Evolutionary conservation across 2,113 vertebrate species (phyloP), one percentile per base, ranked within the genome.

Genomic region (Dromas ardeola): DNA sequence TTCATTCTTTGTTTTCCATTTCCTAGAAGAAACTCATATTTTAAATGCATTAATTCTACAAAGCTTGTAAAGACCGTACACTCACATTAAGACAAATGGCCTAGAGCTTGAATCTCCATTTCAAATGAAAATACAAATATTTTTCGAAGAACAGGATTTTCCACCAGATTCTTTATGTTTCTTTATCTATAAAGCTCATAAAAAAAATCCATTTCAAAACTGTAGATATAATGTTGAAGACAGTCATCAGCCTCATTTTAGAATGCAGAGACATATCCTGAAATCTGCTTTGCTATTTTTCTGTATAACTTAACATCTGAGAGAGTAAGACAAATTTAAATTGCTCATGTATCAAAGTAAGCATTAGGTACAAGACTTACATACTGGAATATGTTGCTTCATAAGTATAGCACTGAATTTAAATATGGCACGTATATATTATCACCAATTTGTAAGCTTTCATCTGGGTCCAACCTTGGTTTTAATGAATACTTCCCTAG

Each of bases 91-190:
- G 86, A 97, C 53, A 95, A 97, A 96, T 93, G 93, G 81, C 93
- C 92, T 94, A 53, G 42, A 96, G 90, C 50, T 32, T 82, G 52
- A 95, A 94, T 88, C 83, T 94, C 88, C 76, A 96, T 96, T 95
- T 97, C 90, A 96, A 94, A 96, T 84, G 49, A 47, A 97, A 96
- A 82, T 71, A 90, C 34, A 94, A 94, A 71, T 88, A 10, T 38
- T 70, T 91, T 88, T 88, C 10, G 10, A 96, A 93, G 77, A 96
- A 76, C 22, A 73, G 36, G 7, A 5, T 16, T 93, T 96, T 90
- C 52, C 58, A 81, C 29, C 29, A 90, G 53, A 66, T 90, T 92
- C 55, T 95, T 96, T 90, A 55, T 70, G 69, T 45, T 95, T 91
- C 36, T 91, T 93, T 95, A 92, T 91, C 86, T 80, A 73, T 34